Evolutionary conservation across 1,140 invertebrate species (phyloP), one percentile per base, ranked within the genome.

Genomic region (Psilanteris sp.): DNA sequence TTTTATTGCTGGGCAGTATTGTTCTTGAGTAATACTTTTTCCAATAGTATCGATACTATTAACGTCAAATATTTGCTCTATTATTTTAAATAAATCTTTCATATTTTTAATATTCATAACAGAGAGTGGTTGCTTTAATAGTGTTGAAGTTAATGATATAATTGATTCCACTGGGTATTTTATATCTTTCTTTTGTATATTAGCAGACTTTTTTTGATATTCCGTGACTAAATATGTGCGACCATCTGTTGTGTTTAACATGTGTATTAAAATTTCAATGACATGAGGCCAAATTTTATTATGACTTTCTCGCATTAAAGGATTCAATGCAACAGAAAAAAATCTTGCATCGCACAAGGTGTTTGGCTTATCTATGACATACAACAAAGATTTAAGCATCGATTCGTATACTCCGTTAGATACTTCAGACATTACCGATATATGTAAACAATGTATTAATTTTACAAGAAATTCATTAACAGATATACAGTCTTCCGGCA

Each of bases 111-210:
- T 48, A 31, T 82, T 83, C 78, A 89, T 85, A 10, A 89, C 82
- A 4, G 83, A 83, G 14, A 89, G 78, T 0, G 87, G 87, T 62
- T 88, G 87, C 31, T 79, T 79, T 6, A 89, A 29, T 8, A 86
- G 68, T 64, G 79, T 78, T 1, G 84, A 80, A 3, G 79, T 72
- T 22, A 87, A 81, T 4, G 48, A 18, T 16, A 87, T 36, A 39
- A 87, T 41, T 4, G 74, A 71, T 15, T 81, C 52, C 8, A 70
- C 81, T n/a, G 87, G 84, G 59, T 79, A 85, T 22, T 77, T 78
- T 0, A 72, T 57, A 7, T 57, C 10, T 4, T 13, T 66, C 32
- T 77, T 77, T 15, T 79, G 59, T 4, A 66, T 39, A 50, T 71
- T 82, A 3, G 71, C 73, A 3, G 80, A 80, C 26, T 75, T 16